Conservation (phyloP, 2,888 invertebrate species). For the Quadroppia sp. region DNA sequence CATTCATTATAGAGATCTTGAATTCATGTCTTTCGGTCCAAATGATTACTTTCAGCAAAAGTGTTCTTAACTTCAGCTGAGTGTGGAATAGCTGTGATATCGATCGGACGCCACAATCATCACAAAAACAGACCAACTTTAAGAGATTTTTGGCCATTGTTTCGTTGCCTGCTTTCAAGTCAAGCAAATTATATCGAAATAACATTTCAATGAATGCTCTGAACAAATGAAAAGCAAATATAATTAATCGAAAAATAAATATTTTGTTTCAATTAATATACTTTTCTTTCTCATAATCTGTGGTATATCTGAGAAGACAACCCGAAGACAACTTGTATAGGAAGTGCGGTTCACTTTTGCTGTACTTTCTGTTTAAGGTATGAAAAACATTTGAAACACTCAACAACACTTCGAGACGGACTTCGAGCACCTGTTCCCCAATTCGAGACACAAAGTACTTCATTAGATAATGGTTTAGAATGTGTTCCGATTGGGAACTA, state of each 20-base stretch:
- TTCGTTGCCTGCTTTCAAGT: not conserved
- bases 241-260: not conserved
- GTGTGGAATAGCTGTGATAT: constrained; percentile 1
- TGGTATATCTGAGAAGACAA: constrained; percentile 5
- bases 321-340: constrained; percentile 4
- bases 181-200: not conserved
- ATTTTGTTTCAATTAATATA: not conserved
- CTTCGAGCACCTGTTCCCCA: not conserved
- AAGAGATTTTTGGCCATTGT: not conserved
- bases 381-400: constrained; percentile 4
- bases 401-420: not conserved
- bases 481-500: not conserved
- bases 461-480: not conserved
- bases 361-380: not conserved
- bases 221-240: not conserved
- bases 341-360: not conserved
- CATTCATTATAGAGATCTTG: not conserved
- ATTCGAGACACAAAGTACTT: not conserved
- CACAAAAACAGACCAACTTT: constrained; percentile 11
- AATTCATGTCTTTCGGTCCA: not conserved
- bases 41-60: not conserved
- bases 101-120: not conserved
- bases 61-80: not conserved
- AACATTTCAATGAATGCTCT: not conserved
- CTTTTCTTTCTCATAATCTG: not conserved